Evolutionary conservation across 1,140 invertebrate genomes (phyloP).

Genomic region (Ctenoplectra terminalis): DNA sequence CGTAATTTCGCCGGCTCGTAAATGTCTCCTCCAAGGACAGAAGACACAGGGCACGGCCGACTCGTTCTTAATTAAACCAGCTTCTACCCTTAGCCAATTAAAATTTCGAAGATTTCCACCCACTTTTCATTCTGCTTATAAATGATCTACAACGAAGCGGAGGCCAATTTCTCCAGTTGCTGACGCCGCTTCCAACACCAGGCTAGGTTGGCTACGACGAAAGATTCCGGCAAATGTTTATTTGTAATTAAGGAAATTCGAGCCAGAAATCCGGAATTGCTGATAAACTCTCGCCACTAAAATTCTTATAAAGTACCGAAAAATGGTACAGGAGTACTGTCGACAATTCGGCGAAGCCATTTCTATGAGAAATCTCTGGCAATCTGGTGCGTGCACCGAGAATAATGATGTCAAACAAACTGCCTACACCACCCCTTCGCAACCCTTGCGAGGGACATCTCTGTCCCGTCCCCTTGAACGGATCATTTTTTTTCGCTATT

Average conservation of each 20-base stretch:
- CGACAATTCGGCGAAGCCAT: slow-evolving; percentile 58
- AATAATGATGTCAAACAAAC: slow-evolving; percentile 81
- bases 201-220: neutral
- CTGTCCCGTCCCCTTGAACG: slow-evolving; percentile 68
- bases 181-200: no score
- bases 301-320: no score
- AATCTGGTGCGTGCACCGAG: slow-evolving; percentile 54
- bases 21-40: slow-evolving; percentile 38
- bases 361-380: slow-evolving; percentile 68
- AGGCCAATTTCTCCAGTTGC: neutral
- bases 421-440: slow-evolving; percentile 63
- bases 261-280: neutral
- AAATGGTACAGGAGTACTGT: slow-evolving; percentile 26
- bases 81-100: slow-evolving; percentile 11
- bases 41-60: slow-evolving; percentile 34
- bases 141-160: slow-evolving; percentile 14
- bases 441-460: slow-evolving; percentile 75
- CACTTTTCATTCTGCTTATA: neutral
- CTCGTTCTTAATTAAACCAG: slow-evolving; percentile 55
- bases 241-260: neutral
- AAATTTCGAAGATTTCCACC: slow-evolving; percentile 48
- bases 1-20: slow-evolving; percentile 61
- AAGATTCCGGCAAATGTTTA: slow-evolving; percentile 14
- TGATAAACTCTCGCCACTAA: neutral
- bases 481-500: slow-evolving; percentile 75